Percentiles rank a stretch among this genome's conserved stretches.
These are phyloP conservation scores for Spizella passerina DNA, from an alignment of 2,797 vertebrate genomes.

Conservation along the genomic window DNA sequence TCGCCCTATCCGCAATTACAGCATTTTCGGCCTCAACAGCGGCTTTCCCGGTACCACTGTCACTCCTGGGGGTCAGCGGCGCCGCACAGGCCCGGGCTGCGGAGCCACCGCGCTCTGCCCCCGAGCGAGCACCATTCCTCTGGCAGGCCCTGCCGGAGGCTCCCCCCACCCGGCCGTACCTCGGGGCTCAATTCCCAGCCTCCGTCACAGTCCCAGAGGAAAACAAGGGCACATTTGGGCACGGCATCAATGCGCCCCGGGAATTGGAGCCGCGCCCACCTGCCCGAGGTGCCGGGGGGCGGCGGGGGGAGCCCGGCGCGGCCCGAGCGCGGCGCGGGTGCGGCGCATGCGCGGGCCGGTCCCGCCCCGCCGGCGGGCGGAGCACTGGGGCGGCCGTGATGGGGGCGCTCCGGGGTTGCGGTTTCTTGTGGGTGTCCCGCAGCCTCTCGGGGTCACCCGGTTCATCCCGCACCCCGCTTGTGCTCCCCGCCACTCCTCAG, in stretches of 20 bases:
- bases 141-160: not conserved
- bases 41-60: accelerated
- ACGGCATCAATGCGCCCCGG: accelerated
- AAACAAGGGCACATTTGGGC: not conserved
- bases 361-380: not conserved
- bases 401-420: accelerated
- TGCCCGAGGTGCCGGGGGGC: too few species aligned
- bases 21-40: accelerated
- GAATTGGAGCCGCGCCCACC: accelerated
- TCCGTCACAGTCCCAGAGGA: not conserved
- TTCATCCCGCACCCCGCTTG: accelerated
- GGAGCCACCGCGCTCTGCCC: not conserved
- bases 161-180: not conserved
- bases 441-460: accelerated
- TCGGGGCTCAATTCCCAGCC: not conserved
- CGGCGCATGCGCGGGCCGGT: not conserved
- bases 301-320: too few species aligned
- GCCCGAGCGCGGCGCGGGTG: not conserved
- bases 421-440: accelerated
- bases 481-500: not conserved
- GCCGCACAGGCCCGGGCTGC: not conserved
- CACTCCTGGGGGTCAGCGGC: not conserved
- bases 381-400: accelerated
- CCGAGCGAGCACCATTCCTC: not conserved
- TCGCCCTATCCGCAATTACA: accelerated